These are phyloP conservation scores for Cichlasoma orientale DNA, from an alignment of 2,797 vertebrate genomes.

Conservation along the genomic window DNA sequence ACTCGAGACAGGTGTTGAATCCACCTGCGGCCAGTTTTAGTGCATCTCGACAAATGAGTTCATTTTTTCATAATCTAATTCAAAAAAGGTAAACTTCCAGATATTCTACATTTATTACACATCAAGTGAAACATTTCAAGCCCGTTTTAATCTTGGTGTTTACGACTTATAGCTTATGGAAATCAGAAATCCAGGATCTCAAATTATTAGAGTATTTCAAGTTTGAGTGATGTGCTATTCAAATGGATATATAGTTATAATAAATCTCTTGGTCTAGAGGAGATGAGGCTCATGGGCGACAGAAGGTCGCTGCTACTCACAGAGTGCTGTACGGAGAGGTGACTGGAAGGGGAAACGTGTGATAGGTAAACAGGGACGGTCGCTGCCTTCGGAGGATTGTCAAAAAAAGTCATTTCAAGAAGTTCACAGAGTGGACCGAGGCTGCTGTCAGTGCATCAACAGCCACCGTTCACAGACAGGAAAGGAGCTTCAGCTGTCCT, in stretches of 20 bases:
- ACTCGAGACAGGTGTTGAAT: background rate
- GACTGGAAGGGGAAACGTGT: background rate
- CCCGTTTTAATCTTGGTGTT: background rate
- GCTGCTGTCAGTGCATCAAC: background rate
- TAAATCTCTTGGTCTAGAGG: background rate
- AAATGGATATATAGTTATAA: background rate
- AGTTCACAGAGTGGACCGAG: background rate
- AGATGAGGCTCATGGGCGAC: background rate
- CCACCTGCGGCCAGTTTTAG: background rate
- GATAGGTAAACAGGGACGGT: background rate
- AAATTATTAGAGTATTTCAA: background rate
- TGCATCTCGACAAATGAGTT: too few relatives aligned
- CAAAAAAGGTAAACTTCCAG: background rate
- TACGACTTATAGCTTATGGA: too few relatives aligned
- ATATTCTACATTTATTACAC: background rate
- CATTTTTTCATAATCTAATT: background rate
- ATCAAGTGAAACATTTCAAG: accelerated
- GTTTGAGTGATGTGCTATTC: background rate
- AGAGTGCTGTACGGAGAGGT: background rate
- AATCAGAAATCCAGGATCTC: background rate
- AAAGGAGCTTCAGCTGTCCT: background rate
- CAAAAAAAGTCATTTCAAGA: background rate
- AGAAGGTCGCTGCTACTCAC: background rate
- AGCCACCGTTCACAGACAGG: too few relatives aligned
- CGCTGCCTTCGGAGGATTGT: background rate